A percentile compares a stretch with the other conserved stretches of the same genome.
Evolutionary conservation across 2,113 vertebrate genomes (phyloP).

Genomic region (Haplotaxodon microlepis): DNA sequence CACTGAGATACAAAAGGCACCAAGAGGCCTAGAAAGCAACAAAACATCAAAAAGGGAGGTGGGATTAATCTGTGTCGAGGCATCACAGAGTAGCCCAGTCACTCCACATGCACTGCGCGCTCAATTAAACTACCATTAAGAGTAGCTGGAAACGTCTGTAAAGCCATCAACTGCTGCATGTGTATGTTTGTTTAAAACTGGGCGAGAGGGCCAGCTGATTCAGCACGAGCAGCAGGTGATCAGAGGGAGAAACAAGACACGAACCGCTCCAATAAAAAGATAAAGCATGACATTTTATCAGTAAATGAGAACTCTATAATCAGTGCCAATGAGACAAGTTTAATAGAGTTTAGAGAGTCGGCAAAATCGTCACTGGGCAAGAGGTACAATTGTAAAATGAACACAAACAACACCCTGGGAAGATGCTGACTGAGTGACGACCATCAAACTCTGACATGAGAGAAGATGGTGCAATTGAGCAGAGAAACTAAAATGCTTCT

Average conservation of each 20-base stretch:
- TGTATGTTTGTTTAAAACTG: slow-evolving; percentile 18
- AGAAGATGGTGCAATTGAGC: slow-evolving; percentile 5
- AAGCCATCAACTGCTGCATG: slow-evolving; percentile 3
- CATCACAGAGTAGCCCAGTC: slow-evolving; percentile 14
- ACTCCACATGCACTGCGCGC: background rate
- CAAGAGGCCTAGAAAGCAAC: slow-evolving; percentile 26
- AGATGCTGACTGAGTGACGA: slow-evolving; percentile 9
- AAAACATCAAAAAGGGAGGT: slow-evolving; percentile 42
- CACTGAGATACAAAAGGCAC: slow-evolving; percentile 33
- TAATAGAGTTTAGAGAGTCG: background rate
- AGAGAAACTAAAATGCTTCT: background rate
- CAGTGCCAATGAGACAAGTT: background rate
- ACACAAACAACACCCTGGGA: background rate
- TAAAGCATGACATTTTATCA: background rate
- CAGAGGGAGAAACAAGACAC: background rate
- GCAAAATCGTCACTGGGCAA: background rate
- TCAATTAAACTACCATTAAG: slow-evolving; percentile 43
- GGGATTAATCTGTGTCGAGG: slow-evolving; percentile 33
- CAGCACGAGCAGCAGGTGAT: background rate
- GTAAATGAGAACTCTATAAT: background rate
- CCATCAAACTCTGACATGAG: slow-evolving; percentile 25
- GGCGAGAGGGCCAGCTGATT: slow-evolving; percentile 20
- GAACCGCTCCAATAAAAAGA: background rate
- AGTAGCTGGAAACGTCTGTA: slow-evolving; percentile 3
- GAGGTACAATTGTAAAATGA: background rate